These are phyloP conservation scores for Helicoverpa zea DNA, from an alignment of 1,140 invertebrate genomes.

Conservation along the genomic window DNA sequence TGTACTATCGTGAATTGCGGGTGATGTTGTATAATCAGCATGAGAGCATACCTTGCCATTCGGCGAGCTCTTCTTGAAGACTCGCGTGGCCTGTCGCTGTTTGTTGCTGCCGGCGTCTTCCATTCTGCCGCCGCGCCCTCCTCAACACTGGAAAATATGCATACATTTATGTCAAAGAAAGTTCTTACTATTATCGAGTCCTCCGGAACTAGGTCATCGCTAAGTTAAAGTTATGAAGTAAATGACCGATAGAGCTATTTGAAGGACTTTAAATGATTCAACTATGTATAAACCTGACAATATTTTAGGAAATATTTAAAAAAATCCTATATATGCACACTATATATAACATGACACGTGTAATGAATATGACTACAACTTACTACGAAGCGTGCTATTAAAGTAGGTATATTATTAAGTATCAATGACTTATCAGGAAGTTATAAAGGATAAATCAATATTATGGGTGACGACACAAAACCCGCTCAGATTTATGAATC, in stretches of 20 bases:
- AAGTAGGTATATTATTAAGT: neutral
- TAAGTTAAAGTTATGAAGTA: no score
- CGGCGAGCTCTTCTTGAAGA: slow-evolving; percentile 98
- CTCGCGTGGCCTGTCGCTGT: slow-evolving; percentile 88
- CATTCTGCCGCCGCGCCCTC: slow-evolving; percentile 84
- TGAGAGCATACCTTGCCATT: slow-evolving; percentile 93
- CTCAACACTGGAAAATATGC: slow-evolving; percentile 69
- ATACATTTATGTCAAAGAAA: neutral
- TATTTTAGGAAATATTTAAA: slow-evolving; percentile 1
- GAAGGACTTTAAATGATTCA: neutral
- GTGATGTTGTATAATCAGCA: neutral
- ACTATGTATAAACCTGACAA: no score
- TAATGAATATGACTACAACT: neutral
- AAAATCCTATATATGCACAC: neutral
- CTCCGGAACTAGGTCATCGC: no score
- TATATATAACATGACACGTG: neutral
- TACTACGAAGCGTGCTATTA: slow-evolving; percentile 2
- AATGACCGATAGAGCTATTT: no score
- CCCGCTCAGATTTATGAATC: neutral
- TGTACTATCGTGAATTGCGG: no score
- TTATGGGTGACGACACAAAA: slow-evolving; percentile 1
- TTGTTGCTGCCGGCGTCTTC: slow-evolving; percentile 88
- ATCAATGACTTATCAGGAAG: slow-evolving; percentile 36
- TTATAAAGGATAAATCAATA: slow-evolving; percentile 11
- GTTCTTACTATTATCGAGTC: neutral